These are phyloP conservation scores for Platichthys flesus DNA, from an alignment of 2,113 vertebrate genomes.

Conservation along the genomic window DNA sequence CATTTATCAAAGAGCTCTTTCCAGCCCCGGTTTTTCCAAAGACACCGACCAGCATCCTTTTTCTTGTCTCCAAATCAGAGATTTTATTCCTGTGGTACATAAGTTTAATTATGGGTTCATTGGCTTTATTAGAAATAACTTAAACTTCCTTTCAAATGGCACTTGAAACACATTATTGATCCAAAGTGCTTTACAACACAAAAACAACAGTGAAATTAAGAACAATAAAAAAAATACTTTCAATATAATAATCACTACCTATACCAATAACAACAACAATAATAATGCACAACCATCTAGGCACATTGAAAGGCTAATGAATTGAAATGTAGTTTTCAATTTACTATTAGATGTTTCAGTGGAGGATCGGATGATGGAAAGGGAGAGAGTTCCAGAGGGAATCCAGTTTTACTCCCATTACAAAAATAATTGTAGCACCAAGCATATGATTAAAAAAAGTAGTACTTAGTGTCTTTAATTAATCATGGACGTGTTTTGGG, in stretches of 20 bases:
- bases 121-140: background rate
- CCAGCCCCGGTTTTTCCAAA: conserved; percentile 74
- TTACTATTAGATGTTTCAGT: too few relatives aligned
- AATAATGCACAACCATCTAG: too few relatives aligned
- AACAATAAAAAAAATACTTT: background rate
- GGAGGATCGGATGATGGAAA: background rate
- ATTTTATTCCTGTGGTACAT: conserved; percentile 40
- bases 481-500: background rate
- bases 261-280: background rate
- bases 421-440: too few relatives aligned
- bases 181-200: background rate
- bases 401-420: too few relatives aligned
- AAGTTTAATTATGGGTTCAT: background rate
- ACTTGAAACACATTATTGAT: background rate
- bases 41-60: conserved; percentile 59
- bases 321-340: too few relatives aligned
- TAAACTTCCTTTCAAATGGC: too few relatives aligned
- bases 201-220: background rate
- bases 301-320: too few relatives aligned
- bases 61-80: conserved; percentile 25
- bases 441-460: background rate
- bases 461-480: background rate
- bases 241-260: too few relatives aligned
- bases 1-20: conserved; percentile 73
- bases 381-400: too few relatives aligned